Base-by-base conservation (phyloP, 2,888 invertebrate genomes). In the Thereva nobilitata region DNA sequence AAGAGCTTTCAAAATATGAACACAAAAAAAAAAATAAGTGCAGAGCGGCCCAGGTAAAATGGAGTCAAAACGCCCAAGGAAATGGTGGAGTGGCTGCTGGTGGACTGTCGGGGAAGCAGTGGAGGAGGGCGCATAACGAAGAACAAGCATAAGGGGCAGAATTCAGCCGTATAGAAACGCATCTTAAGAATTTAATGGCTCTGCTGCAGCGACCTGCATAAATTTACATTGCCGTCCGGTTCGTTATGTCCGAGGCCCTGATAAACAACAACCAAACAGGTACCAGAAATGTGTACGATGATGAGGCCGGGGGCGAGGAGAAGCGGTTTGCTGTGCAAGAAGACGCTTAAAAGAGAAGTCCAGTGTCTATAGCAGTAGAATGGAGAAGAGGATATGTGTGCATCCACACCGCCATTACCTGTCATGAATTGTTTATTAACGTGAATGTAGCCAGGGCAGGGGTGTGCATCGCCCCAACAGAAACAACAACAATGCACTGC, bases 391-490 rank as follows among this genome's bases (percentile, higher is more conserved):
- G 40, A 63, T 41, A 9, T 44, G 9, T 44, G 50, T 63, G 42
- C 8, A 12, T 63, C 41, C 52, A 9, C 10, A 50, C 52, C 63
- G 42, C 63, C 49, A 52, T 63, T 52, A 63, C 50, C 52, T 63
- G 52, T 52, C 63, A 47, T 63, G 63, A 63, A 63, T 63, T 63
- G 42, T 53, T 63, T 63, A 63, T 63, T 63, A 63, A 10, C 50
- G 34, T 41, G 34, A 40, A 9, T 40, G 38, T 59, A 45, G 47
- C 23, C 23, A 23, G 23, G 23, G 23, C 23, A 23, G 23, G 23
- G 23, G 23, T 23, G 23, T 23, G 23, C 23, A 23, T 23, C 23
- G 23, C 23, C 23, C 23, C 23, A 23, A 2, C 23, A 23, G 23
- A 23, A 23, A 2, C 23, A 23, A 23, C 23, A 23, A 23, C 23